Base-by-base conservation (phyloP, 1,140 invertebrate species). In the Tribolium castaneum region DNA sequence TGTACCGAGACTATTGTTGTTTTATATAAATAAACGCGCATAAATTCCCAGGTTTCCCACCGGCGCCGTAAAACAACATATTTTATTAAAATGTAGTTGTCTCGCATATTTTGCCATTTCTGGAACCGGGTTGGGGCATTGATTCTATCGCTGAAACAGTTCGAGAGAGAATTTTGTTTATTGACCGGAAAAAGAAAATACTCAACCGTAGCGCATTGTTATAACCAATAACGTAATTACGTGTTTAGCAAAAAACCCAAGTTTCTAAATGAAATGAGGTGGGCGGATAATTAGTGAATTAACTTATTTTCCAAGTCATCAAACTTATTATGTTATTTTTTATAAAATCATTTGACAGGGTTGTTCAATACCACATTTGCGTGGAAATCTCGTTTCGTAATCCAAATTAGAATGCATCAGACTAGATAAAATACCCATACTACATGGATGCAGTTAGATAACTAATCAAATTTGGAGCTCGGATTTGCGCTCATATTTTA, bases 11-110 rank as follows among this genome's bases (percentile, higher is more conserved):
- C 45, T 34, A 51, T 73, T 73, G 49, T 73, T 73, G 19, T 13
- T 51, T 52, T 73, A 72, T 72, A 12, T 72, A 39, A 52, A 73
- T 73, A 73, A 73, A 73, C 19, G 30, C 71, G 49, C 16, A 73
- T 73, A 73, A 52, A 73, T 73, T 73, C 54, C 34, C 49, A 73
- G 16, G 45, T 30, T 73, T 73, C 71, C 71, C 71, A 22, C 12
- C 6, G 71, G 71, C 14, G 19, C 30, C 30, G 30, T 73, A 73
- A 52, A 73, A 54, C 13, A 49, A 54, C 50, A 73, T 73, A 73
- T 54, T 73, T 73, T 52, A 73, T 52, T 73, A 73, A 73, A 12
- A 35, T 66, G n/a, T 12, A 66, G 10, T 66, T 66, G 30, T 66
- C 59, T 66, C 10, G 30, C 2, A 59, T 59, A 66, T 14, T 35